Percentiles rank a stretch among this genome's conserved stretches.
phyloP scores from a whole-genome alignment of 2,797 vertebrate species.

The Schizopygopsis pylzovi region DNA sequence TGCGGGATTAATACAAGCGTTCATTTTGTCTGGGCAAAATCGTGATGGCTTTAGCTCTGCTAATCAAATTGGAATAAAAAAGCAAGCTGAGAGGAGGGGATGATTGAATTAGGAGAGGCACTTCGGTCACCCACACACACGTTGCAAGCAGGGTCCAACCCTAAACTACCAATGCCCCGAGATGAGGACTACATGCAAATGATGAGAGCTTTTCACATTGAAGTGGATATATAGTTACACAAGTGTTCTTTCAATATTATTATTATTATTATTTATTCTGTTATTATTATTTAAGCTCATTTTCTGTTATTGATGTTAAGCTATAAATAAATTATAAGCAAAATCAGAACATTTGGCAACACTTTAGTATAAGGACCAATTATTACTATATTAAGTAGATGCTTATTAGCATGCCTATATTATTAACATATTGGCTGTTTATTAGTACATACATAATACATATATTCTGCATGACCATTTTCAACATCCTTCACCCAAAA shows the following conservation, averaged over 20 bases:
- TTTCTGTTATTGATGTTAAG: neutral
- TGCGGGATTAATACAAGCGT: constrained; percentile 99
- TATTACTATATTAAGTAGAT: too few species aligned
- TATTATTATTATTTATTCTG: too few species aligned
- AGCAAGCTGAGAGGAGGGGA: constrained; percentile 85
- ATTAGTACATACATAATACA: too few species aligned
- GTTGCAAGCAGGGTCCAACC: constrained; percentile 84
- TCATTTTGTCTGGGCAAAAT: constrained; percentile 96
- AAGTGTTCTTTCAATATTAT: neutral
- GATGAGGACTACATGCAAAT: neutral
- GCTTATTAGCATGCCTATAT: too few species aligned
- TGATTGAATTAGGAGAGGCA: constrained; percentile 95
- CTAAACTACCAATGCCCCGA: constrained; percentile 71
- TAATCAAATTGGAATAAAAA: constrained; percentile 99
- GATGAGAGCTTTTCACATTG: neutral
- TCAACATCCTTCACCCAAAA: too few species aligned
- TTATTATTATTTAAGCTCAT: too few species aligned
- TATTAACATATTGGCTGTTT: too few species aligned
- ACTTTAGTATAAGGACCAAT: neutral
- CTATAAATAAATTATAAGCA: neutral
- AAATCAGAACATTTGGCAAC: neutral
- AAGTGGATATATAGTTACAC: neutral
- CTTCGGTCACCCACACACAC: constrained; percentile 72
- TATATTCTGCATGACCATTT: too few species aligned
- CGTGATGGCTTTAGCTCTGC: constrained; percentile 96